Base-by-base conservation (phyloP, 1,140 invertebrate species). In the Anthonomus grandis region DNA sequence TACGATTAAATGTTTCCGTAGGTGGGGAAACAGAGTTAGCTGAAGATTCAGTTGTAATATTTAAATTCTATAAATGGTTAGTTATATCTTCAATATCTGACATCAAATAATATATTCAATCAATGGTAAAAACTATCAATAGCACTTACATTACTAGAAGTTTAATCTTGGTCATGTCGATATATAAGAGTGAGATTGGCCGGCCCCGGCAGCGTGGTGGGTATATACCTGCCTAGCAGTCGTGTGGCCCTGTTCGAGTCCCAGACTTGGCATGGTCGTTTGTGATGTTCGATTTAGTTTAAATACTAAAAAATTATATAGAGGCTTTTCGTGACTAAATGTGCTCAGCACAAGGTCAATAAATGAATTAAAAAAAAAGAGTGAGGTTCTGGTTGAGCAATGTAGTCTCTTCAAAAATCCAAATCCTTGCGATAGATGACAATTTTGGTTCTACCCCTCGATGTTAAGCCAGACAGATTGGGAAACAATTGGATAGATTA, bases 1-100 rank as follows among this genome's bases (percentile, higher is more conserved):
- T 45, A 21, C 3, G 8, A 47, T 13, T 50, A 50, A 15, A 15
- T 9, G 4, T 47, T 19, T 13, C 19, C 8, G 25, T 27, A 50
- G 27, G 2, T 39, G 10, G 10, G 8, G 25, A 48, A 19, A 15
- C 25, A 52, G 36, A 52, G 38, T 55, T 42, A 46, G 41, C 21
- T 55, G 27, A 55, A 55, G 27, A 27, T 4, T 23, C 12, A 46
- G 2, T 42, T 19, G 12, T 4, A 5, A 3, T 5, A 22, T 23
- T 34, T 15, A 55, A 34, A 46, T 34, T 34, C 2, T 47, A 24
- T 38, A 38, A 8, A 3, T 9, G 13, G 15, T 39, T 13, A 4
- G 13, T 17, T 2, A 38, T 21, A n/a, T 23, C n/a, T 31, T 31
- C 27, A 8, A 31, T 8, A 31, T 31, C 31, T 9, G 8, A 8